Conservation (phyloP, 2,888 invertebrate genomes). For the Aelia acuminata region DNA sequence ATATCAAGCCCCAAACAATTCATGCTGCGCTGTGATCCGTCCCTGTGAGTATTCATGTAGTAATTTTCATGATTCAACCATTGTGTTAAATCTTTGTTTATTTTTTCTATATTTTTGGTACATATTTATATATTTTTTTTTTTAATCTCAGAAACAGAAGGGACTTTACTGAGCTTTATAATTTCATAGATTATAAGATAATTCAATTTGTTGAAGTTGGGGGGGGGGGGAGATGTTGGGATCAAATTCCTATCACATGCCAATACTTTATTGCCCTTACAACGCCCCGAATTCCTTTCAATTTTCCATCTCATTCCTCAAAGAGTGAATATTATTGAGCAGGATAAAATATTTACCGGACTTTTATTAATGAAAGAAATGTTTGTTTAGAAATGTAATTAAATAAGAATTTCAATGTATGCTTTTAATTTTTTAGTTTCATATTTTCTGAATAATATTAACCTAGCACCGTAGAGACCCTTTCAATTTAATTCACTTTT, state of each 20-base stretch:
- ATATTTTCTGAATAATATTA: no score
- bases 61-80: not conserved
- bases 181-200: not conserved
- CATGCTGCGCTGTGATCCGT: not conserved
- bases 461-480: no score
- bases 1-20: not conserved
- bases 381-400: no score
- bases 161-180: not conserved
- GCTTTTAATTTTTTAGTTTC: no score
- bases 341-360: not conserved
- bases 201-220: not conserved
- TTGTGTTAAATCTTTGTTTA: not conserved
- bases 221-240: not conserved
- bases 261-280: slow-evolving; percentile 23
- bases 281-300: slow-evolving; percentile 20
- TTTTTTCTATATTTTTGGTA: not conserved
- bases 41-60: not conserved
- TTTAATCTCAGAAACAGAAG: not conserved
- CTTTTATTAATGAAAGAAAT: not conserved
- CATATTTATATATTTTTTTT: not conserved
- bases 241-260: not conserved
- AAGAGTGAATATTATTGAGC: not conserved
- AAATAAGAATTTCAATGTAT: no score
- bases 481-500: no score
- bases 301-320: not conserved